Evolutionary conservation across 1,140 invertebrate species (phyloP), one percentile per base, ranked within the genome.

Genomic region (Sesamia nonagrioides): DNA sequence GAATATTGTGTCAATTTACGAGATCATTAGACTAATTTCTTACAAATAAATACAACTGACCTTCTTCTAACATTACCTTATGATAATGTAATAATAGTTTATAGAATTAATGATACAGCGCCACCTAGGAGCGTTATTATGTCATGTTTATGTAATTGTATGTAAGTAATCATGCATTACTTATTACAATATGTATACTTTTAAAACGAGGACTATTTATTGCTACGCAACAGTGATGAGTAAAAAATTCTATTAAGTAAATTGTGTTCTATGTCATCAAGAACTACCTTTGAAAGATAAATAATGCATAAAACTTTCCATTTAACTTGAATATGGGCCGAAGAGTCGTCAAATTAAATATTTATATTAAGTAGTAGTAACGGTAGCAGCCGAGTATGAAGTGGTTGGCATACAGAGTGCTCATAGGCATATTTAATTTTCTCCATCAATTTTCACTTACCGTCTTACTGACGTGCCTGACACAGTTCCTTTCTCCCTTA

Each of bases 31-130:
- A 13, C 1, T 40, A 17, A 17, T 8, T 58, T 33, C 27, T 58
- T 15, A 6, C 33, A 27, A 13, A 58, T 15, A 33, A 15, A 58
- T 33, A 58, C 21, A 9, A 54, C 21, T 56, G 54, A 58, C 54
- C 54, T 58, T 11, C 27, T 4, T 58, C 11, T 27, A 27, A 58
- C 18, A 33, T 58, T 13, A 58, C 54, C n/a, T 50, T 58, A 58
- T 58, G 54, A 9, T 56, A 56, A 58, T 61, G 60, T 61, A 61
- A 40, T 61, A 61, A 37, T 61, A 61, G 35, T 37, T 58, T 21
- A 58, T 13, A 58, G 27, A 58, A 33, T 21, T 58, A 58, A 58
- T 58, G 33, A 58, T 33, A 58, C 11, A 33, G 54, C 27, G 21
- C 54, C 54, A 58, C 54, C 54, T 15, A 58, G 54, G 5, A 5